phyloP scores from a whole-genome alignment of 2,888 invertebrate genomes.

The Scaptomyza polygonia region DNA sequence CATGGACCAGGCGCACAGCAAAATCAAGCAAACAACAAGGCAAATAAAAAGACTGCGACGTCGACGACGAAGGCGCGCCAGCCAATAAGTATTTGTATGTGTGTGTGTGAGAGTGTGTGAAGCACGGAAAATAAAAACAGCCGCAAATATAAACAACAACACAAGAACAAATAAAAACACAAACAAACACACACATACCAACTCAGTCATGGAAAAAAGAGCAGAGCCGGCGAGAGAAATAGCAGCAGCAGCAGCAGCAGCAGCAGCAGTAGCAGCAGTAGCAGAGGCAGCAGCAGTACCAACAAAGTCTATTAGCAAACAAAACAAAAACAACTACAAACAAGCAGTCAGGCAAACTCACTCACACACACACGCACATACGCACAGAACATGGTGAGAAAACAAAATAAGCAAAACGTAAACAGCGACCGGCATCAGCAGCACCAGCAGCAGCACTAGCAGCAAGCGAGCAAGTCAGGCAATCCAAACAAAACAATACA shows the following conservation, averaged over 20 bases:
- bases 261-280: no score
- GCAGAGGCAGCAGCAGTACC: slow-evolving; percentile 29
- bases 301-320: slow-evolving; percentile 65
- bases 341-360: slow-evolving; percentile 28
- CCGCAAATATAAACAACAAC: slow-evolving; percentile 72
- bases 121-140: slow-evolving; percentile 67
- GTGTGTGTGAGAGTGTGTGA: slow-evolving; percentile 25
- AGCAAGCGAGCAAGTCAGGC: slow-evolving; percentile 25
- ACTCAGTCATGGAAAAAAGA: slow-evolving; percentile 15
- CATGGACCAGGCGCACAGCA: slow-evolving; percentile 74
- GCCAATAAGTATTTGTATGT: slow-evolving; percentile 22
- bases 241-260: slow-evolving; percentile 29
- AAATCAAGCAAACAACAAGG: slow-evolving; percentile 36
- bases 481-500: slow-evolving; percentile 54
- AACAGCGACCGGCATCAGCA: slow-evolving; percentile 49
- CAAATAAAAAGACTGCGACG: slow-evolving; percentile 34
- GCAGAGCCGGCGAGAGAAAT: slow-evolving; percentile 38
- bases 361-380: slow-evolving; percentile 17
- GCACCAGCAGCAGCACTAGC: not conserved
- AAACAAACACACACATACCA: slow-evolving; percentile 32
- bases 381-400: slow-evolving; percentile 12
- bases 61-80: slow-evolving; percentile 38
- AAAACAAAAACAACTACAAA: slow-evolving; percentile 48
- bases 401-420: slow-evolving; percentile 53
- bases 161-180: slow-evolving; percentile 48